Conservation (phyloP, 1,140 invertebrate genomes). For the Sycophila sp. region DNA sequence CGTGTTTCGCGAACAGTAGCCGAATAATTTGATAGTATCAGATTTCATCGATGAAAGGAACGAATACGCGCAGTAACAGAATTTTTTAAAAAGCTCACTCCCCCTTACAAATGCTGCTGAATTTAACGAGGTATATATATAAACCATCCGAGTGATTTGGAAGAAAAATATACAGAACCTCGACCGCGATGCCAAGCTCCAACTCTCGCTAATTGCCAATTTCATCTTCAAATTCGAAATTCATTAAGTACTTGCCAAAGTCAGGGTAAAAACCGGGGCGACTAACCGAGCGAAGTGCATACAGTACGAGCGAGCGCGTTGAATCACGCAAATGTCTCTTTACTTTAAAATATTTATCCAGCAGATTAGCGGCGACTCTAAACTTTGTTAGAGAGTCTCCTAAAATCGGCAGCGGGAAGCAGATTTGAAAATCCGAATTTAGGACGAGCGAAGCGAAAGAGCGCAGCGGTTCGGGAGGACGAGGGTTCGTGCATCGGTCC, state of each 20-base stretch:
- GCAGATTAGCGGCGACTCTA: conserved; percentile 9
- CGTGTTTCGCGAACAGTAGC: neutral
- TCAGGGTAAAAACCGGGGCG: no score
- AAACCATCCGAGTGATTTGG: no score
- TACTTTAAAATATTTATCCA: conserved; percentile 36
- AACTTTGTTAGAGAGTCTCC: conserved; percentile 24
- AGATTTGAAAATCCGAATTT: conserved; percentile 40
- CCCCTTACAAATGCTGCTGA: no score
- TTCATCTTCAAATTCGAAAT: neutral
- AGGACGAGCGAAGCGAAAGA: conserved; percentile 13
- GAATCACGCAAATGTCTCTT: conserved; percentile 23
- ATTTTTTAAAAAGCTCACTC: no score
- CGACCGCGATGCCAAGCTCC: no score
- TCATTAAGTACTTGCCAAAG: no score
- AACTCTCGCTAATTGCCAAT: neutral
- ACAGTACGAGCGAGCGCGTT: neutral
- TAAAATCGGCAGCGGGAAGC: conserved; percentile 2
- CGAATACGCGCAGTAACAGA: no score
- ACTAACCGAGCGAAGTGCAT: neutral
- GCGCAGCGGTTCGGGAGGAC: neutral
- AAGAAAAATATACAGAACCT: neutral
- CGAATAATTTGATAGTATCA: conserved; percentile 30
- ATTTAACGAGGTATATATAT: no score
- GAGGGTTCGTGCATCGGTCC: conserved; percentile 30
- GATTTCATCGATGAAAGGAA: conserved; percentile 18